Percentiles rank a stretch among this genome's conserved stretches.
Evolutionary conservation across 2,888 invertebrate species (phyloP).

Genomic region (Ornithoptera alexandrae): DNA sequence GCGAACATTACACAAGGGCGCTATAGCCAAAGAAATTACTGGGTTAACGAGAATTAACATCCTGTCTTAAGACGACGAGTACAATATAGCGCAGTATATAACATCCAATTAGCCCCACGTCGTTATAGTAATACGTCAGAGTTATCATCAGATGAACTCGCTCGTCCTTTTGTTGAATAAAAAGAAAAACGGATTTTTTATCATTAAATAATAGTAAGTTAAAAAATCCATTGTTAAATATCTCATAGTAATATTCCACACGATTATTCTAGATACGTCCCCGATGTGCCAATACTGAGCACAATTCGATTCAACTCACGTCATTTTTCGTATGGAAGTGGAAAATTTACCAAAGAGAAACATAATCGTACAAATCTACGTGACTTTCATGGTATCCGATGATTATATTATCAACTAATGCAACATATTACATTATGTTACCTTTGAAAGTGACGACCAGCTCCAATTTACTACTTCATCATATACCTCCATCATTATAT

Average conservation of each 20-base stretch:
- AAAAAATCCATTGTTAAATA: conserved; percentile 17
- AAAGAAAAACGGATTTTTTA: too few relatives aligned
- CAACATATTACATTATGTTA: conserved; percentile 24
- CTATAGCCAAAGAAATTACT: too few relatives aligned
- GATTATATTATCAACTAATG: conserved; percentile 31
- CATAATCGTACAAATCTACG: conserved; percentile 35
- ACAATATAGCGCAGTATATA: too few relatives aligned
- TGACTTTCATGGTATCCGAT: conserved; percentile 36
- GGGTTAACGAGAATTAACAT: too few relatives aligned
- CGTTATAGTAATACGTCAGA: too few relatives aligned
- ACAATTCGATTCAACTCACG: conserved; percentile 28
- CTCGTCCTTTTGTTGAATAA: too few relatives aligned
- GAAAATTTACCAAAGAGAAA: conserved; percentile 39
- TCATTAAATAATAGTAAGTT: background rate
- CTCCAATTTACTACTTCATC: background rate
- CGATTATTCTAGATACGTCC: conserved; percentile 29
- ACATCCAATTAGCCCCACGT: too few relatives aligned
- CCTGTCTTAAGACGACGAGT: too few relatives aligned
- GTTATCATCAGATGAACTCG: too few relatives aligned
- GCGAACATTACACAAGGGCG: too few relatives aligned
- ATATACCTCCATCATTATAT: too few relatives aligned
- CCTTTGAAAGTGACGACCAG: background rate
- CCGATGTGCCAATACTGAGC: conserved; percentile 29
- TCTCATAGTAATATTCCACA: conserved; percentile 22
- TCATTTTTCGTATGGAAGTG: conserved; percentile 35